These are phyloP conservation scores for Bursaphelenchus okinawaensis DNA, from an alignment of 2,888 invertebrate genomes.

Conservation along the genomic window DNA sequence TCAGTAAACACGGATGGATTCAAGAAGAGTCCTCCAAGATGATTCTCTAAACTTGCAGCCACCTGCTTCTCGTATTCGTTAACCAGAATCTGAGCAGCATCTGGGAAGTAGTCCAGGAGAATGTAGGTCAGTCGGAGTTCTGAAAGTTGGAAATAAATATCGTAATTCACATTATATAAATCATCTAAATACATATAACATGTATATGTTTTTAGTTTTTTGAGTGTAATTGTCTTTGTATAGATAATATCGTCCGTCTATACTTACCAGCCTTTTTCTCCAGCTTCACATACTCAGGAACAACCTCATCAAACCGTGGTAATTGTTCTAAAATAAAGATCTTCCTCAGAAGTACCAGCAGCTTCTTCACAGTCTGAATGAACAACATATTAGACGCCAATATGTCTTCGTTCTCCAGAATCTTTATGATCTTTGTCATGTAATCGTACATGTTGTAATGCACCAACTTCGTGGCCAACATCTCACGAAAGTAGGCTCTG, in stretches of 20 bases:
- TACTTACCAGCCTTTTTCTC: conserved; percentile 5
- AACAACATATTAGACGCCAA: not conserved
- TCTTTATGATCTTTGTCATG: conserved; percentile 5
- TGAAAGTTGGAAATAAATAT: not conserved
- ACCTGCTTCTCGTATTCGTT: conserved; percentile 9
- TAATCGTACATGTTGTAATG: conserved; percentile 7
- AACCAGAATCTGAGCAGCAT: not conserved
- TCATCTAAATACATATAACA: not conserved
- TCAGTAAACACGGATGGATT: not conserved
- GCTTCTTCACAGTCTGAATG: conserved; percentile 4
- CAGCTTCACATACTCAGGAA: conserved; percentile 4
- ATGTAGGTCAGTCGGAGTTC: conserved; percentile 4
- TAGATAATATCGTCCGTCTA: too few species aligned
- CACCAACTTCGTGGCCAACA: not conserved
- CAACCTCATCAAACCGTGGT: conserved; percentile 1
- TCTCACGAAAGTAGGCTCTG: not conserved
- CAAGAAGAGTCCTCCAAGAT: not conserved
- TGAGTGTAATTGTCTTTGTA: too few species aligned
- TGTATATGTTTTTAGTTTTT: not conserved
- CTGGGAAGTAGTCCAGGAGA: conserved; percentile 1
- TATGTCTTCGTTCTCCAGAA: conserved; percentile 3
- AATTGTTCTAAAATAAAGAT: conserved; percentile 6
- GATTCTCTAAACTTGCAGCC: not conserved
- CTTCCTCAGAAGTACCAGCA: not conserved
- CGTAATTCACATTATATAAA: not conserved